phyloP scores from a whole-genome alignment of 2,113 vertebrate genomes.

The cat (Felis catus) region F.catus_Fca126_mat1.0 CM031412.1:201935001-201935500 shows the following conservation, averaged over 20 bases:
- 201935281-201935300: not conserved
- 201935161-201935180: not conserved
- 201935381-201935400: too few species aligned
- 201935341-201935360: not conserved
- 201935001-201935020: not conserved
- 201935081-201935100: not conserved
- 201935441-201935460: not conserved
- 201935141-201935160: not conserved
- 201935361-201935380: not conserved
- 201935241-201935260: not conserved
- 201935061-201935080: not conserved
- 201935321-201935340: not conserved
- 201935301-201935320: not conserved
- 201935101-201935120: not conserved
- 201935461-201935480: not conserved
- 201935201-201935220: not conserved
- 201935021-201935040: not conserved
- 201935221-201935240: not conserved
- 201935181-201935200: not conserved
- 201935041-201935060: not conserved
- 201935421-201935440: not conserved
- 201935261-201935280: not conserved
- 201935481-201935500: not conserved
- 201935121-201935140: not conserved
- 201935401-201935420: fast-evolving